Evolutionary conservation across 1,140 invertebrate genomes (phyloP).

Genomic region (Acromyrmex echinatior): DNA sequence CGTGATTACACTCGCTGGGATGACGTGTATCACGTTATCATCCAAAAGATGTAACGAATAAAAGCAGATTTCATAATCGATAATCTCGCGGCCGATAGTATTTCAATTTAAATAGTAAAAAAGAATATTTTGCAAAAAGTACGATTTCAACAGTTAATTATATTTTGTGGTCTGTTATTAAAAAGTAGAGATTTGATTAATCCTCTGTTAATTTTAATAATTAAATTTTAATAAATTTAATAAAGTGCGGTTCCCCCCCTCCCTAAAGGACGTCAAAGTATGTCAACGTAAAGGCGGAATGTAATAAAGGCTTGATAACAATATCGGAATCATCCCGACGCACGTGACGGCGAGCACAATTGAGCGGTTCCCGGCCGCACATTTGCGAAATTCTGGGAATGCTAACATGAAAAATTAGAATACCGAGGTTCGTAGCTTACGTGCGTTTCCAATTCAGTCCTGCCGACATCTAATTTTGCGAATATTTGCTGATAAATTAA

Average conservation of each 20-base stretch:
- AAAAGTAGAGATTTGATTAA: not conserved
- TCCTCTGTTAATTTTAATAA: not conserved
- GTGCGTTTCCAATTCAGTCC: not conserved
- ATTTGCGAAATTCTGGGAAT: constrained; percentile 29
- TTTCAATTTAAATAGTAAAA: not conserved
- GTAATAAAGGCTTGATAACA: constrained; percentile 20
- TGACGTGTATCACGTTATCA: constrained; percentile 18
- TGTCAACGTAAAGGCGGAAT: not conserved
- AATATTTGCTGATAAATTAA: not conserved
- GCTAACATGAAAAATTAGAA: constrained; percentile 19
- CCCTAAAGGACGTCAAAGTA: not conserved
- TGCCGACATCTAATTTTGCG: constrained; percentile 23
- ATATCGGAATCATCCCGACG: not conserved
- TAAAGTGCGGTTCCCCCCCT: not conserved
- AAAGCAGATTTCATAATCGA: constrained; percentile 8
- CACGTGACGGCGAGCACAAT: not conserved
- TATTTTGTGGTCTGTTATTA: not conserved
- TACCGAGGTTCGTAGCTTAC: not conserved
- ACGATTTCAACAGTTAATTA: not conserved
- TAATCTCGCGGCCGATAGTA: not conserved
- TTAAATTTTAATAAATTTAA: constrained; percentile 18
- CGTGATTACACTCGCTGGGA: constrained; percentile 5
- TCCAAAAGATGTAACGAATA: not conserved
- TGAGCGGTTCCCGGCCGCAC: not conserved
- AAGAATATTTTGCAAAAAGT: not conserved